phyloP scores from a whole-genome alignment of 2,113 vertebrate species.

The Porphyrio hochstetteri region DNA sequence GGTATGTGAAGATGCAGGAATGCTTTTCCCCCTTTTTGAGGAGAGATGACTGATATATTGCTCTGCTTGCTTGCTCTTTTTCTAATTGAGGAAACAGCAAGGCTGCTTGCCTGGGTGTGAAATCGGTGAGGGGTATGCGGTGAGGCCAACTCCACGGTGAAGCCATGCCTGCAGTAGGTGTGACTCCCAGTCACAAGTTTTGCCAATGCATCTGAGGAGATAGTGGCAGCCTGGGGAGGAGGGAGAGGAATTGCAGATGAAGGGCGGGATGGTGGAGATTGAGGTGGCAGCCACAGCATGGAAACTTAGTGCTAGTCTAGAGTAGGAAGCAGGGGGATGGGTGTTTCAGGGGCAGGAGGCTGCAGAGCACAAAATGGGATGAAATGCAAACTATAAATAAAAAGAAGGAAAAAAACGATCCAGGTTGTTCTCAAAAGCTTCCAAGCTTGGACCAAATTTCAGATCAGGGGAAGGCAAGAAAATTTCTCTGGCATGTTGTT shows the following conservation, averaged over 20 bases:
- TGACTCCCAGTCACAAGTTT: not conserved
- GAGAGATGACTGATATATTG: not conserved
- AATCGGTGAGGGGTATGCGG: not conserved
- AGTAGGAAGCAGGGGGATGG: not conserved
- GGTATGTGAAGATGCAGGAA: not conserved
- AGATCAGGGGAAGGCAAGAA: not conserved
- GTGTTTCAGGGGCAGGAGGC: not conserved
- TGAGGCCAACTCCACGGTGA: not conserved
- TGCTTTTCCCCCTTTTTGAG: not conserved
- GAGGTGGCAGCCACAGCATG: not conserved
- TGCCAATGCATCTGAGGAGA: not conserved
- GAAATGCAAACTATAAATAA: not conserved
- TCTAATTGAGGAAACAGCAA: not conserved
- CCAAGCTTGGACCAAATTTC: not conserved
- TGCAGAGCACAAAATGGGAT: not conserved
- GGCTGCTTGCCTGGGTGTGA: not conserved
- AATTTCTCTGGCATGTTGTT: not conserved
- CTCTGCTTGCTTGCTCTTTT: not conserved
- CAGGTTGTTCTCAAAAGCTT: not conserved
- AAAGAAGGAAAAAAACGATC: not conserved
- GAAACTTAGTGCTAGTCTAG: not conserved
- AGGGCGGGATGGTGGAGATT: not conserved
- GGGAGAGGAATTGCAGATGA: not conserved
- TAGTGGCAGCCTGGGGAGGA: not conserved
- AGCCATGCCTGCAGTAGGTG: not conserved